A percentile compares a stretch with the other conserved stretches of the same genome.
phyloP scores from a whole-genome alignment of 2,888 invertebrate genomes.

The Clistopyga incitator region DNA sequence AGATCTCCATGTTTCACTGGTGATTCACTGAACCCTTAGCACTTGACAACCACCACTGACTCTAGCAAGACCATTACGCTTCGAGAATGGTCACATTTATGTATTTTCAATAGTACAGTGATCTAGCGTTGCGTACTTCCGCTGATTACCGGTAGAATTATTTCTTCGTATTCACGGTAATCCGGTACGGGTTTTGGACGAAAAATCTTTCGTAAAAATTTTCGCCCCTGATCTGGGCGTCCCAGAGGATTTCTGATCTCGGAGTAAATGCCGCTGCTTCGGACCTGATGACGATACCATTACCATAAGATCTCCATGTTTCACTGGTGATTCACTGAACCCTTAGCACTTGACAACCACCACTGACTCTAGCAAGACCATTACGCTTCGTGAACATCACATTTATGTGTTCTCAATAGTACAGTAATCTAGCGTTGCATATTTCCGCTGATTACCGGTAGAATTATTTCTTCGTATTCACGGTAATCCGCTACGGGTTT shows the following conservation, averaged over 20 bases:
- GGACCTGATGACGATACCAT: constrained; percentile 64
- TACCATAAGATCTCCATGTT: constrained; percentile 64
- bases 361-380: constrained; percentile 5
- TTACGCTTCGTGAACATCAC: background rate
- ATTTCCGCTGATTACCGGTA: constrained; percentile 26
- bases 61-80: background rate
- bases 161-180: background rate
- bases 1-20: constrained; percentile 60
- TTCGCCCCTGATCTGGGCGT: background rate
- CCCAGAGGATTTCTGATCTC: constrained; percentile 63
- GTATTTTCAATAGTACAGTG: background rate
- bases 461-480: constrained; percentile 3
- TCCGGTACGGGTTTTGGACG: background rate
- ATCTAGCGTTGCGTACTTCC: constrained; percentile 7
- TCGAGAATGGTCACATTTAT: background rate
- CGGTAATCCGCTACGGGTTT: background rate
- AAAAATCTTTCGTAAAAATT: constrained; percentile 19
- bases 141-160: constrained; percentile 18
- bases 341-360: constrained; percentile 30
- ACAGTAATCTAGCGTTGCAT: background rate
- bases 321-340: constrained; percentile 54
- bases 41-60: constrained; percentile 26
- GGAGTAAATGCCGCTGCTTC: constrained; percentile 36
- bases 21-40: constrained; percentile 40
- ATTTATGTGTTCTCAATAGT: background rate